Base-by-base conservation (phyloP, 1,140 invertebrate genomes). In the Caenorhabditis remanei region DNA sequence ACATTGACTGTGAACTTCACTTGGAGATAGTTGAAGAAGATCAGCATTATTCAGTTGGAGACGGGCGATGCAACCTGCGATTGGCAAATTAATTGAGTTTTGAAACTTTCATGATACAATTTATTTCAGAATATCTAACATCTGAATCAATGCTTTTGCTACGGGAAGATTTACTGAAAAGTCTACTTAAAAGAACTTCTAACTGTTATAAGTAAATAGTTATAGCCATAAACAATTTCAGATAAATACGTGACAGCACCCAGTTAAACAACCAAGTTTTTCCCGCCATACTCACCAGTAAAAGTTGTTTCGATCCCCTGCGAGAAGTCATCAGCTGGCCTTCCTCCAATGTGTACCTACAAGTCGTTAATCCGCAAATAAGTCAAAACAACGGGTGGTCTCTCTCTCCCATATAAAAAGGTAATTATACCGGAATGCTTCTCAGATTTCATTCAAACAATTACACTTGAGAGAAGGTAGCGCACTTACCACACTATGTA, bases 301-400 rank as follows among this genome's bases (percentile, higher is more conserved):
- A 79, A 93, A n/a, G 90, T 87, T 24, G 85, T 89, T 82, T 93
- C 86, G 53, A 92, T 92, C 4, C 90, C 90, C 19, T 85, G 65
- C 19, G 89, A 90, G 55, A 92, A 90, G 55, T 92, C 90, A 85
- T 91, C 91, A 41, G 88, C 85, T 8, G 91, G 90, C 50, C 91
- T 56, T 9, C 91, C 91, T 13, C 91, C 92, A 63, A 92, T 92
- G 79, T 93, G 90, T 40, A 92, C 79, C 90, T 92, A 82, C 61
- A 90, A 43, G 53, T 67, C 46, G 71, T 46, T 79, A 79, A 79
- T 79, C 71, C 71, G 43, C 71, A 79, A 41, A 79, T 24, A 41
- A 79, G 40, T 6, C 50, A 41, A 79, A 48, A 32, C 71, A 48
- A 79, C 71, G 71, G 71, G 71, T 79, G 71, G 71, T 79, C 71